These are phyloP conservation scores for Piliocolobus tephrosceles DNA, from an alignment of 2,113 vertebrate genomes.

Conservation along the genomic window DNA sequence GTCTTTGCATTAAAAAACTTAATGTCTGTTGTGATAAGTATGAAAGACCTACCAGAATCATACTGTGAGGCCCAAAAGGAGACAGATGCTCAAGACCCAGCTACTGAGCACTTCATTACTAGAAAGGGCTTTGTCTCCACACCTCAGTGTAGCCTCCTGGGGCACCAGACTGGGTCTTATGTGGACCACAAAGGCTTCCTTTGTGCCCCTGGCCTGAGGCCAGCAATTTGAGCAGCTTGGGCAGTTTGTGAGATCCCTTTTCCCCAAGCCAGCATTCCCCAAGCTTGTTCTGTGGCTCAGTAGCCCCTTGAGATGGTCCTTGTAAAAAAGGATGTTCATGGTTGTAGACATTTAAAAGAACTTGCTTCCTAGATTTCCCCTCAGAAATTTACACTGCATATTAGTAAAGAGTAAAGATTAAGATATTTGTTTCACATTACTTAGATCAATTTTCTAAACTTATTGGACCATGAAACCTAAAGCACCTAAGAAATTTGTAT, in stretches of 20 bases:
- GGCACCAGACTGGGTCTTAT: neutral
- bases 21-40: neutral
- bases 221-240: neutral
- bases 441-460: neutral
- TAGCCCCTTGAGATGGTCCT: neutral
- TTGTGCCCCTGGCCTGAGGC: neutral
- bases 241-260: neutral
- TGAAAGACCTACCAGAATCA: neutral
- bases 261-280: neutral
- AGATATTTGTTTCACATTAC: neutral
- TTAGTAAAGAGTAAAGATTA: neutral
- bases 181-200: neutral
- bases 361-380: too few species aligned
- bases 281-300: neutral
- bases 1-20: neutral
- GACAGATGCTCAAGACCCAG: neutral
- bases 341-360: neutral
- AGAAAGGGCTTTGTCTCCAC: neutral
- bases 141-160: neutral
- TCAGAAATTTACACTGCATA: neutral
- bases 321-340: neutral
- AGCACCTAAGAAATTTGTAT: neutral
- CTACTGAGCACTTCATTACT: neutral
- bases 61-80: neutral
- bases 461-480: neutral